A percentile compares a stretch with the other conserved stretches of the same genome.
phyloP scores from a whole-genome alignment of 2,888 invertebrate genomes.

The Pyrrhosoma nymphula region DNA sequence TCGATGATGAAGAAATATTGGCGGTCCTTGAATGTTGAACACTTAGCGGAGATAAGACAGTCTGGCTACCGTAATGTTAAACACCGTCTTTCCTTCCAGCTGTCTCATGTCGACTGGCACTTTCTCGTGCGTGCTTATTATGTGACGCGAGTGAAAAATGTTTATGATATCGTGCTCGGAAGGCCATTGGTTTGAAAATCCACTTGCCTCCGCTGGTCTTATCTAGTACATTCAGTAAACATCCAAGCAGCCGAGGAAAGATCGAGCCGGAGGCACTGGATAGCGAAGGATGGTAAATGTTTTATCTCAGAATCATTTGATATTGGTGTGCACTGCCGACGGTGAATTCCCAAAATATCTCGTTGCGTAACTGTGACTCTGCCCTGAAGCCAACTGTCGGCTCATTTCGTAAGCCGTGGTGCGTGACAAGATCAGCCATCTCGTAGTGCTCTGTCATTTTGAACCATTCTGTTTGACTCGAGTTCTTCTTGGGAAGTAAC shows the following conservation, averaged over 20 bases:
- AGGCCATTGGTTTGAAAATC: background rate
- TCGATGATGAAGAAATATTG: background rate
- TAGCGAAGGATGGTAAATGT: background rate
- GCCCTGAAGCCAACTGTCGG: no score
- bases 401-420: no score
- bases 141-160: background rate
- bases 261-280: background rate
- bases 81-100: background rate
- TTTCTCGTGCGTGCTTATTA: background rate
- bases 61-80: background rate
- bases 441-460: no score
- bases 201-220: background rate
- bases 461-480: no score
- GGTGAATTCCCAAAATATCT: background rate
- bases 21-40: background rate
- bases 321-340: background rate
- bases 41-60: background rate
- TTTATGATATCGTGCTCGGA: background rate
- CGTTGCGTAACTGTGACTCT: background rate
- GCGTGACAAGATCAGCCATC: no score
- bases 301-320: background rate
- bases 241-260: background rate
- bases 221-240: background rate
- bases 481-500: no score
- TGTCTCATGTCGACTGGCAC: background rate